Conservation (phyloP, 2,113 vertebrate genomes). For the human region GRCh38 chr2:152082501-152083000, state of each 20-base stretch:
- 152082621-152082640: background rate
- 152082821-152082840: background rate
- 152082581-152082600: background rate
- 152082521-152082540: background rate
- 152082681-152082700: background rate
- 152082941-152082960: background rate
- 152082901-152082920: background rate
- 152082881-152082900: background rate
- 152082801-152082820: background rate
- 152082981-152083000: background rate
- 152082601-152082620: background rate
- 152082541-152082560: background rate
- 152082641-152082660: background rate
- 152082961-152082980: background rate
- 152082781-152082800: background rate
- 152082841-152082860: background rate
- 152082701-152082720: background rate
- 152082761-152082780: conserved; percentile 37
- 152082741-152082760: conserved; percentile 1
- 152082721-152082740: background rate
- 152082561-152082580: background rate
- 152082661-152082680: background rate
- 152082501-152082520: background rate
- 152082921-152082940: background rate
- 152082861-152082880: background rate